Conservation (phyloP, 2,113 vertebrate genomes). For the Plestiodon gilberti region DNA sequence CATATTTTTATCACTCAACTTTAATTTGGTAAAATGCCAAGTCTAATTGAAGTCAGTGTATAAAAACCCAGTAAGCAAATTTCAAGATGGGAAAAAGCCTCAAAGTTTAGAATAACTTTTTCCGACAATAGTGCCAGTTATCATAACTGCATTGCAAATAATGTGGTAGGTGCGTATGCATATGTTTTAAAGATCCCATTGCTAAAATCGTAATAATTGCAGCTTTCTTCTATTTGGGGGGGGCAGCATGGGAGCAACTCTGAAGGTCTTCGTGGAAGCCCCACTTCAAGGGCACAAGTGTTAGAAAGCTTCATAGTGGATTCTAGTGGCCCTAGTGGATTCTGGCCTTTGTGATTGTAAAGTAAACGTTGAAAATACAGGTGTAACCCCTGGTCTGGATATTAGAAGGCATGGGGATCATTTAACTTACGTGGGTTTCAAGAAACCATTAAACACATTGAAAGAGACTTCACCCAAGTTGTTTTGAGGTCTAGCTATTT, state of each 20-base stretch:
- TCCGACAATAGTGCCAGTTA: constrained; percentile 6
- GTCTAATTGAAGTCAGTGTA: background rate
- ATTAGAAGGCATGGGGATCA: background rate
- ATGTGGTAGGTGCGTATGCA: background rate
- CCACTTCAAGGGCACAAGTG: background rate
- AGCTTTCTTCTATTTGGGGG: background rate
- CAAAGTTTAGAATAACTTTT: constrained; percentile 12
- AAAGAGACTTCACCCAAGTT: background rate
- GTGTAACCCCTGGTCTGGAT: background rate
- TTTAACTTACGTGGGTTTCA: background rate
- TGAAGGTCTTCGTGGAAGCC: background rate
- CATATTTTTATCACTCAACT: background rate
- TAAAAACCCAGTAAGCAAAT: background rate
- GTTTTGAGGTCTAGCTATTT: background rate
- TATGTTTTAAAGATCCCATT: constrained; percentile 3
- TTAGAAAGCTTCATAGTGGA: too few species aligned
- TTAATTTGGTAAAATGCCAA: background rate
- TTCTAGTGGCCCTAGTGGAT: too few species aligned
- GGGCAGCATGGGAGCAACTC: background rate
- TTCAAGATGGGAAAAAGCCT: constrained; percentile 3
- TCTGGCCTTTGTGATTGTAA: background rate
- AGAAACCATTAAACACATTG: background rate
- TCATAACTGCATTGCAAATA: background rate
- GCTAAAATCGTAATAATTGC: background rate
- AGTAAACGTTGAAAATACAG: background rate